These are phyloP conservation scores for Platysternon megacephalum DNA, from an alignment of 2,113 vertebrate genomes.

Conservation along the genomic window DNA sequence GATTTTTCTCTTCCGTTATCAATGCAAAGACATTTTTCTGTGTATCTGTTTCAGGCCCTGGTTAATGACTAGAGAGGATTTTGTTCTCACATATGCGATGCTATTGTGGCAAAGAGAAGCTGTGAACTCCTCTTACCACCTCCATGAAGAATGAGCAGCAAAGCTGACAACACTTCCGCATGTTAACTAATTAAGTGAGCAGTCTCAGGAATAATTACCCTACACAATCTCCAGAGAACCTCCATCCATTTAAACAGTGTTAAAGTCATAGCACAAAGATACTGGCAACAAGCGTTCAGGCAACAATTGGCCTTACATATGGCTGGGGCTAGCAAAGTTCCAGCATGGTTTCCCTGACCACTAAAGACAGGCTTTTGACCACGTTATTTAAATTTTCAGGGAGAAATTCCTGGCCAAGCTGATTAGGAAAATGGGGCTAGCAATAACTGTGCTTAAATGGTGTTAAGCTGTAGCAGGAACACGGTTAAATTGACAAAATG, in stretches of 20 bases:
- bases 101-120: not conserved
- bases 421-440: not conserved
- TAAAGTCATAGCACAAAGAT: not conserved
- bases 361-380: not conserved
- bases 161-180: not conserved
- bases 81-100: constrained; percentile 1
- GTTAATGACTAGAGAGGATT: constrained; percentile 18
- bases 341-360: not conserved
- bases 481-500: not conserved
- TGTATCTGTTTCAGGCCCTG: not conserved
- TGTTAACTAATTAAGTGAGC: not conserved
- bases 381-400: not conserved
- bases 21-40: not conserved
- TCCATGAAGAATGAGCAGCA: constrained; percentile 9
- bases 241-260: not conserved
- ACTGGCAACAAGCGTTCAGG: not conserved
- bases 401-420: not conserved
- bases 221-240: not conserved
- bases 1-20: not conserved
- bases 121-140: constrained; percentile 23
- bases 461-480: not conserved
- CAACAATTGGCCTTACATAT: not conserved
- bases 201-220: constrained; percentile 26
- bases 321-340: not conserved
- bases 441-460: not conserved